These are phyloP conservation scores for rabbit (Oryctolagus cuniculus) DNA, from an alignment of 2,113 vertebrate genomes.

Conservation along the genomic window DNA sequence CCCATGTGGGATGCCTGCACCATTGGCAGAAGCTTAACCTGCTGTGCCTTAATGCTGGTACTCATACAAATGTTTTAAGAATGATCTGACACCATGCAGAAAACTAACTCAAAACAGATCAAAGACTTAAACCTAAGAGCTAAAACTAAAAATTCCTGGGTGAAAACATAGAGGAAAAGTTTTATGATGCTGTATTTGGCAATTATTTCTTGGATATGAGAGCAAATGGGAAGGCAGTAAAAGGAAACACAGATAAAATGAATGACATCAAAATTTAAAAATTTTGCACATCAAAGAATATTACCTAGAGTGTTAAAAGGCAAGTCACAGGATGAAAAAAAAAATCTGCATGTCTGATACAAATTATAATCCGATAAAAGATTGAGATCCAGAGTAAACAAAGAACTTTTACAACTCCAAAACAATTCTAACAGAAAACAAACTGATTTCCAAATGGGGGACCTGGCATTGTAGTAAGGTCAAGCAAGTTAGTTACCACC, in stretches of 20 bases:
- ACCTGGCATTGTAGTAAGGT: too few species aligned
- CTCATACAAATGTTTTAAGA: not conserved
- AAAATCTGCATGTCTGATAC: not conserved
- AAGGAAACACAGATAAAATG: constrained; percentile 16
- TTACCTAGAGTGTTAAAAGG: constrained; percentile 9
- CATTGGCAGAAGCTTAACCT: too few species aligned
- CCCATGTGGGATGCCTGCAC: too few species aligned
- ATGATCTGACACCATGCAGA: not conserved
- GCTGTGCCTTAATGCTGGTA: not conserved
- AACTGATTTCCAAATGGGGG: too few species aligned
- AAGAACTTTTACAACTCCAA: constrained; percentile 40
- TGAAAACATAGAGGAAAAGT: not conserved
- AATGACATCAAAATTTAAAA: constrained; percentile 20
- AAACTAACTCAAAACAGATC: constrained; percentile 30
- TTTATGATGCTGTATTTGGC: not conserved
- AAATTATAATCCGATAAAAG: constrained; percentile 32
- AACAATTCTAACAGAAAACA: not conserved
- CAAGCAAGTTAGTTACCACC: too few species aligned
- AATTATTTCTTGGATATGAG: not conserved
- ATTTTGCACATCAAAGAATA: not conserved
- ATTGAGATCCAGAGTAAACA: not conserved
- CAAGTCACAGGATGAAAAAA: not conserved
- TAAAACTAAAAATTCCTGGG: constrained; percentile 42
- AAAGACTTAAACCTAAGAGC: not conserved
- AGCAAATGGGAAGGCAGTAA: constrained; percentile 26